Evolutionary conservation across 2,888 invertebrate genomes (phyloP).

Genomic region (Catonia carolina): DNA sequence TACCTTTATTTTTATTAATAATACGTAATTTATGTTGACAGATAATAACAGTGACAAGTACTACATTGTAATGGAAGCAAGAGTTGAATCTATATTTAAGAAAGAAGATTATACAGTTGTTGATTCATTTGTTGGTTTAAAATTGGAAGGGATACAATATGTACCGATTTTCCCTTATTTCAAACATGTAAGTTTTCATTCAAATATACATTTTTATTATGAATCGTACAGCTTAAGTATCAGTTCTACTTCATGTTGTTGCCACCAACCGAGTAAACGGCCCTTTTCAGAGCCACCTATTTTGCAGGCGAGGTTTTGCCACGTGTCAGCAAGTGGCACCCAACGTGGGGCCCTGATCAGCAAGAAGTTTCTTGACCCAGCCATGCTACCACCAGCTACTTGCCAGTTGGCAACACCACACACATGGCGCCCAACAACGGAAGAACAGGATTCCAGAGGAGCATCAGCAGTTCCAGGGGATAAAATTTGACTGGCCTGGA

Average conservation of each 20-base stretch:
- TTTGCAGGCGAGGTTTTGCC: too few relatives aligned
- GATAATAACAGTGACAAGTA: slow-evolving; percentile 59
- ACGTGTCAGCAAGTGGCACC: too few relatives aligned
- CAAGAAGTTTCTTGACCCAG: too few relatives aligned
- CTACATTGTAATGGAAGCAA: slow-evolving; percentile 80
- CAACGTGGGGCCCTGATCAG: too few relatives aligned
- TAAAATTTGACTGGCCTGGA: too few relatives aligned
- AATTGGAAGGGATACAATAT: slow-evolving; percentile 73
- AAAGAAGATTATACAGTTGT: slow-evolving; percentile 67
- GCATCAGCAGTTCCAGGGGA: too few relatives aligned
- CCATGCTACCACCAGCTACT: too few relatives aligned
- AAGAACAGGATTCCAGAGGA: too few relatives aligned
- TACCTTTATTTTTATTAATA: background rate
- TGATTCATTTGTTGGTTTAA: slow-evolving; percentile 71
- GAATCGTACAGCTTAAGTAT: background rate
- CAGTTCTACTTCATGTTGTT: slow-evolving; percentile 13
- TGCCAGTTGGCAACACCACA: too few relatives aligned
- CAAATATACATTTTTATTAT: slow-evolving; percentile 1
- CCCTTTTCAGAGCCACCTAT: too few relatives aligned
- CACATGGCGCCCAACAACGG: too few relatives aligned
- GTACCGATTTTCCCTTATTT: slow-evolving; percentile 90
- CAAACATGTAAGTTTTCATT: slow-evolving; percentile 46
- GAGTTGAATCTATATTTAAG: slow-evolving; percentile 73
- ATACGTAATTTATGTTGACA: background rate
- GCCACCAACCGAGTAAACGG: too few relatives aligned